Base-by-base conservation (phyloP, 2,888 invertebrate genomes). In the Drosophila lacicola region DNA sequence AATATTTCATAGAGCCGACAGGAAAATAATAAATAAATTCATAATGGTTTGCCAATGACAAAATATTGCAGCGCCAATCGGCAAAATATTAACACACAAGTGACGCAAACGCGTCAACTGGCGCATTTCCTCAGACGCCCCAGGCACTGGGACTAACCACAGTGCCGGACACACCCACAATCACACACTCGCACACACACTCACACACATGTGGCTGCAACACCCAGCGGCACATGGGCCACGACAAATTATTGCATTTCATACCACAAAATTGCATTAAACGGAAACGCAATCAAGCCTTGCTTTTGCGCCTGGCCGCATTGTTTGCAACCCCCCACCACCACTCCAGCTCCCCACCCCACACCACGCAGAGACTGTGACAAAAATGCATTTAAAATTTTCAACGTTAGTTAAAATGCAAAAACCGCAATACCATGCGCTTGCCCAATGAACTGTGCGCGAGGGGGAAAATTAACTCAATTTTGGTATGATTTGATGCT, bases 201-300 rank as follows among this genome's bases (percentile, higher is more conserved):
- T 5, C 25, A 8, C 8, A 29, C 29, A 44, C 34, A 34, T 61
- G 55, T 21, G 36, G 44, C 54, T 45, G 60, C 42, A 46, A 44
- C 49, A 51, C 45, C 44, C 64, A 46, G 49, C 49, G 56, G 56
- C 70, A 53, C 70, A 75, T 72, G 75, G 81, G 79, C 85, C 82
- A 65, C 78, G 77, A 80, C 73, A 88, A 87, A 87, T 86, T 86
- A 87, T 89, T 88, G 88, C 83, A 75, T 88, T 72, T 76, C 68
- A 64, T 68, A 69, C 90, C 90, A 72, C 87, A 86, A 75, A 83
- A 85, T 79, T 86, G 77, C 80, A 86, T 89, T 84, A 80, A 83
- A 87, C 82, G 87, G 83, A 90, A 82, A 90, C 82, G 90, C 88
- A 88, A 88, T 88, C 90, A 90, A 80, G 90, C 70, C 70, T 84